Evolutionary conservation across 2,888 invertebrate genomes (phyloP), one percentile per base, ranked within the genome.

Genomic region (Diloba caeruleocephala): DNA sequence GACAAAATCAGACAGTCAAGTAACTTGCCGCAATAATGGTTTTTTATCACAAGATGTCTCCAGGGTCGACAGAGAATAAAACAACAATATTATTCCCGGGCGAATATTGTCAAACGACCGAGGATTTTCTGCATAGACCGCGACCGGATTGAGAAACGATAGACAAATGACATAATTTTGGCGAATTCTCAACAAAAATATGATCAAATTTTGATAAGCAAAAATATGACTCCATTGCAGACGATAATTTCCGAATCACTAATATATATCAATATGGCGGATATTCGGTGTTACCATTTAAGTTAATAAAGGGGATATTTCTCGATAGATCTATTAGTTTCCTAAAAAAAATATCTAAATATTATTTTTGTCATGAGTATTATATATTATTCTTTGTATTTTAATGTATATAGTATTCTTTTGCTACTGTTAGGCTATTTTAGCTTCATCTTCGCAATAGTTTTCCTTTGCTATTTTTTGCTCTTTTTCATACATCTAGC

Each of bases 221-320:
- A 93, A 90, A 92, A 85, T 92, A 82, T 82, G 92, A 92, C 93
- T 93, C 94, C 94, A 94, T 94, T 82, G 94, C 93, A 90, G 88
- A 87, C 88, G 91, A 88, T 89, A 92, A 87, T 91, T 90, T 86
- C 82, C 82, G 83, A 89, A 83, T 87, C 80, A 91, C 89, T 90
- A 87, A 86, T 69, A 80, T 79, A 72, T 77, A 83, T 65, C 79
- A 92, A 91, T 81, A 92, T 92, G 92, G 92, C 90, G 58, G 82
- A 55, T 31, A 10, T 2, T 0, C n/a, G 26, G 71, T 81, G 76
- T 82, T 86, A 74, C 86, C 78, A n/a, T n/a, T n/a, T n/a, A n/a
- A n/a, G n/a, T n/a, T n/a, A n/a, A n/a, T n/a, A n/a, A n/a, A n/a
- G n/a, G n/a, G n/a, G n/a, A n/a, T n/a, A n/a, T n/a, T n/a, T n/a